These are phyloP conservation scores for Tympanoctomys barrerae DNA, from an alignment of 2,797 vertebrate genomes.

Conservation along the genomic window DNA sequence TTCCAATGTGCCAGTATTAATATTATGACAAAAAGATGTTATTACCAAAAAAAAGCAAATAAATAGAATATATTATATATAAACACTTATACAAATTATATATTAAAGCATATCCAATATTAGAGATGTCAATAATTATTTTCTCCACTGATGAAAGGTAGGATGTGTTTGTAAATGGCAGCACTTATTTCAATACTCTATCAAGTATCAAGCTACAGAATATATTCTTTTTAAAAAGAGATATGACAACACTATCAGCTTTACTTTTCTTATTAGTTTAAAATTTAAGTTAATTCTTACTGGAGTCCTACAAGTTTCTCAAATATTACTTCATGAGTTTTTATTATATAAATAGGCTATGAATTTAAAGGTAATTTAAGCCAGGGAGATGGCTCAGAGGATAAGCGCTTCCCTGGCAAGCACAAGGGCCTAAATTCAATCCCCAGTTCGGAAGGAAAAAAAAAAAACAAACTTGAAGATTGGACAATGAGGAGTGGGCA, in stretches of 20 bases:
- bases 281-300: slow-evolving; percentile 44
- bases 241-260: not conserved
- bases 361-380: slow-evolving; percentile 18
- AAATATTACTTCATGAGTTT: slow-evolving; percentile 3
- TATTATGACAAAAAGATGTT: slow-evolving; percentile 58
- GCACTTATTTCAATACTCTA: slow-evolving; percentile 39
- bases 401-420: no score
- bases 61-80: not conserved
- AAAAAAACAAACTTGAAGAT: no score
- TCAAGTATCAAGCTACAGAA: slow-evolving; percentile 29
- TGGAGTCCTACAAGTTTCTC: not conserved
- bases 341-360: slow-evolving; percentile 29
- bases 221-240: not conserved
- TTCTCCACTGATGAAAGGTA: not conserved
- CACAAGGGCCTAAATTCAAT: no score
- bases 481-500: no score
- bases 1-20: slow-evolving; percentile 39
- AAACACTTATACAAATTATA: not conserved
- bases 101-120: not conserved
- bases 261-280: slow-evolving; percentile 23
- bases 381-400: no score
- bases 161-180: slow-evolving; percentile 22
- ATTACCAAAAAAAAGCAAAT: slow-evolving; percentile 10
- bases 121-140: slow-evolving; percentile 51
- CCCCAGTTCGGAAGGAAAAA: no score